Evolutionary conservation across 2,797 vertebrate genomes (phyloP), one percentile per base, ranked within the genome.

Genomic region (Avahi laniger): DNA sequence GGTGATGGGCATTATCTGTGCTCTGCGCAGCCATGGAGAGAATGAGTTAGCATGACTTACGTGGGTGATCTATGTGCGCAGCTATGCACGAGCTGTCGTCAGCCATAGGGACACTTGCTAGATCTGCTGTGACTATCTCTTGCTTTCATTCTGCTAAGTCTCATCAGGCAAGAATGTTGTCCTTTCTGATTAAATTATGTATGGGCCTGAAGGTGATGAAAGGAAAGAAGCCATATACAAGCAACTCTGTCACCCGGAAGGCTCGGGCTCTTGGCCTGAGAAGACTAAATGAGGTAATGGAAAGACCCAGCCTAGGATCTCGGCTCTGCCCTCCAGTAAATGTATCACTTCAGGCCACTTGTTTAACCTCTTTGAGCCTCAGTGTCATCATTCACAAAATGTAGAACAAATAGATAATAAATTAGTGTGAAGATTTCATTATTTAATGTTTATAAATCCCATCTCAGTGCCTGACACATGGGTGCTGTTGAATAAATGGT

Each of bases 161-260:
- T 92, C 84, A 70, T 26, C 12, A 86, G 59, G 41, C 76, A 82
- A 20, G 85, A 79, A 91, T 52, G 76, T 33, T 35, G 50, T 69
- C 67, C 87, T 67, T 94, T 83, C 91, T 73, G 85, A 59, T 90
- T 41, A 72, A 83, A 80, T 24, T 28, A 5, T 0, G 1, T 5
- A 22, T 43, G 67, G 18, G 30, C 69, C 76, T 50, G 72, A 15
- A 50, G 67, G 92, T n/a, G 76, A 65, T 2, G 8, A 57, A 30
- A 84, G 85, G 30, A 17, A 20, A 69, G 65, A 61, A 84, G 26
- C 50, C 18, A 9, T 1, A 1, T 9, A 24, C 52, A 54, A 38
- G 48, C 0, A 1, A 3, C 41, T 41, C n/a, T 81, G 54, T 90
- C 54, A 35, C 10, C 43, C 2, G 1, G 11, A 2, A 7, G 72